Evolutionary conservation across 2,113 vertebrate species (phyloP).

Genomic region (Phaethon lepturus): DNA sequence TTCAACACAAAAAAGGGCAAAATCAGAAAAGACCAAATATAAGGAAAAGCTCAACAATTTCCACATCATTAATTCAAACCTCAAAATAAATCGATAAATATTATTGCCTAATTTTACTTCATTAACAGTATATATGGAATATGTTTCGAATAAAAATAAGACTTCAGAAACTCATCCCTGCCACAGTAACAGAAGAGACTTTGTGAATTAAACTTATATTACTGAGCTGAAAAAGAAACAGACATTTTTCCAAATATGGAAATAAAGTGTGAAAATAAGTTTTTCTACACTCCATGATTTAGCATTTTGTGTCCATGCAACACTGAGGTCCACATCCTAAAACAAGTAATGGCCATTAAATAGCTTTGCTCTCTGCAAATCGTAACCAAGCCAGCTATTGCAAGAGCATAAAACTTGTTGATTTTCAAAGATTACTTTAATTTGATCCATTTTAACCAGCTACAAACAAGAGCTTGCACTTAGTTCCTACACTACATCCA

Average conservation of each 20-base stretch:
- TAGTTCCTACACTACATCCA: background rate
- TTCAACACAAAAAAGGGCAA: background rate
- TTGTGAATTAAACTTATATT: background rate
- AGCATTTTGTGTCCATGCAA: background rate
- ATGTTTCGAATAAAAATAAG: background rate
- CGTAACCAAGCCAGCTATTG: background rate
- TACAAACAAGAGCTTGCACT: background rate
- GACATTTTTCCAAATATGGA: background rate
- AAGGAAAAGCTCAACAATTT: background rate
- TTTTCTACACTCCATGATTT: background rate
- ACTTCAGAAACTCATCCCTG: background rate
- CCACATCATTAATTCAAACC: background rate
- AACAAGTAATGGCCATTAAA: background rate
- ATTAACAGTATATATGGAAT: background rate
- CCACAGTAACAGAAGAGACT: background rate
- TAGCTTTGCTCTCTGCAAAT: background rate
- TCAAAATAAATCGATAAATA: background rate
- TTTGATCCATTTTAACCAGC: background rate
- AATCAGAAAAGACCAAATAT: background rate
- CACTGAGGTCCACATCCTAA: background rate
- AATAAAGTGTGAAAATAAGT: background rate
- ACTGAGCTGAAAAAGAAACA: background rate
- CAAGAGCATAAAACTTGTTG: background rate
- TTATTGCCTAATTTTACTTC: background rate
- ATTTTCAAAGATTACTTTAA: background rate